Conservation (phyloP, 2,797 vertebrate genomes). For the Micromesistius poutassou region DNA sequence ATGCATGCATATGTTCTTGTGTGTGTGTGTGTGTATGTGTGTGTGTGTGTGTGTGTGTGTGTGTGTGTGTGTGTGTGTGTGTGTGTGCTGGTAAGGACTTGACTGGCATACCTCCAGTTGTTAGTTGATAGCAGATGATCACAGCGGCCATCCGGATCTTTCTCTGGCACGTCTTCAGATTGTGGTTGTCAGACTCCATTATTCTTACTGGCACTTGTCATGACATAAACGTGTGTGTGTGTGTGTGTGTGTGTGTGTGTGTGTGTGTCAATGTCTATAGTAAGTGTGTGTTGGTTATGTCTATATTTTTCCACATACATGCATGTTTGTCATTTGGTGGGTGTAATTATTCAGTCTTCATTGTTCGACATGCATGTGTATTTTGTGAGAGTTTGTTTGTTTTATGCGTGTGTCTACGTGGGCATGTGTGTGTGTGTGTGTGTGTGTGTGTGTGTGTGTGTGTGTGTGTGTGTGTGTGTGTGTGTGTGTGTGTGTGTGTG, state of each 20-base stretch:
- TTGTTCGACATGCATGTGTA: too few species aligned
- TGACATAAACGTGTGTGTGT: slow-evolving; percentile 7
- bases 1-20: not conserved
- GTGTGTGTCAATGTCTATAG: not conserved
- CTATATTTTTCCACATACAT: not conserved
- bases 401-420: too few species aligned
- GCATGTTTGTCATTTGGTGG: not conserved
- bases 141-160: slow-evolving; percentile 25
- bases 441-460: too few species aligned
- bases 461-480: too few species aligned
- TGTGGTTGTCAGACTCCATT: slow-evolving; percentile 31
- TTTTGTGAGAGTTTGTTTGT: too few species aligned
- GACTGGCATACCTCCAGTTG: slow-evolving; percentile 8
- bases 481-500: too few species aligned
- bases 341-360: not conserved
- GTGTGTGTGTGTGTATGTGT: slow-evolving; percentile 1
- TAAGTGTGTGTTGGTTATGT: not conserved
- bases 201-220: slow-evolving; percentile 25
- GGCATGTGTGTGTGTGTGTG: too few species aligned
- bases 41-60: slow-evolving; percentile 2
- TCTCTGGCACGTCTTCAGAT: slow-evolving; percentile 28
- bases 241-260: slow-evolving; percentile 18
- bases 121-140: slow-evolving; percentile 15
- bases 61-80: slow-evolving; percentile 8
- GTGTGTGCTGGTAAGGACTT: not conserved